Percentiles rank a stretch among this genome's conserved stretches.
Evolutionary conservation across 2,113 vertebrate species (phyloP).

Genomic region (Coptodon bakossiorum): DNA sequence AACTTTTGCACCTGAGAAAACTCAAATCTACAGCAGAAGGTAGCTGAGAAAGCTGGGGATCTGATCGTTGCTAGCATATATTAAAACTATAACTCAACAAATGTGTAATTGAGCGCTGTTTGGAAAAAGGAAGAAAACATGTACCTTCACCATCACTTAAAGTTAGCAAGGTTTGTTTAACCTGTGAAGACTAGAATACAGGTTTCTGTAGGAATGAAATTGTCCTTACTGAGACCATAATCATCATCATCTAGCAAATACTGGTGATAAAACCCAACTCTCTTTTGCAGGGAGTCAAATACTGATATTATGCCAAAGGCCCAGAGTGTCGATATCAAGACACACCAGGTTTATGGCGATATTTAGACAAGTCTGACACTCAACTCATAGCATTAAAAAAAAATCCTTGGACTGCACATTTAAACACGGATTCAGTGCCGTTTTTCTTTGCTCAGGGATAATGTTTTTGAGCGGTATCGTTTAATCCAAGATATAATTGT

Average conservation of each 20-base stretch:
- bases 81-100: neutral
- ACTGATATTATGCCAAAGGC: neutral
- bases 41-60: neutral
- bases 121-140: neutral
- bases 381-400: neutral
- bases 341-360: neutral
- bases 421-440: neutral
- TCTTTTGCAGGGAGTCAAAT: neutral
- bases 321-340: fast-evolving
- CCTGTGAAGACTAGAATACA: neutral
- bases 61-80: neutral
- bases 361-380: neutral
- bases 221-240: neutral
- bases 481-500: neutral
- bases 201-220: neutral
- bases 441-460: neutral
- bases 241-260: neutral
- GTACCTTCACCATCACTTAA: neutral
- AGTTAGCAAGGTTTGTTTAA: neutral
- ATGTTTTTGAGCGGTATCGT: neutral
- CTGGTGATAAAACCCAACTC: neutral
- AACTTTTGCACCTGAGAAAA: conserved; percentile 2
- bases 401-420: neutral
- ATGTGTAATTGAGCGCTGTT: neutral
- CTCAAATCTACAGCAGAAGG: neutral